Base-by-base conservation (phyloP, 2,797 vertebrate species). In the Myioborus miniatus region DNA sequence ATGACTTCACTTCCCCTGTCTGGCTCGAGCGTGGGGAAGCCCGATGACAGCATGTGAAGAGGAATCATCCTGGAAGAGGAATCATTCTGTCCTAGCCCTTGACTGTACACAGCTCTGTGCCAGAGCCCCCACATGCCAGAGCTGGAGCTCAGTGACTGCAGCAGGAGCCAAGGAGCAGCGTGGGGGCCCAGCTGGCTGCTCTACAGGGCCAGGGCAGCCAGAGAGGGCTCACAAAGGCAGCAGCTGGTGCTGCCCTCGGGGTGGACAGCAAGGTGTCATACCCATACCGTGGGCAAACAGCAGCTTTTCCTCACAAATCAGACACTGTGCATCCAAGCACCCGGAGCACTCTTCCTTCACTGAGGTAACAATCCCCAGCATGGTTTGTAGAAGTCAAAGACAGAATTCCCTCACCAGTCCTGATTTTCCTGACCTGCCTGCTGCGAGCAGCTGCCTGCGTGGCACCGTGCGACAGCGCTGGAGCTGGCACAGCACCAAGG, bases 1-100 rank as follows among this genome's bases (percentile, higher is more conserved):
- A 85, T 95, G 96, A 95, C 89, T 91, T 88, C 96, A 96, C 76
- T 84, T 94, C 91, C 96, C 82, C 83, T 0, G 37, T 89, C 96
- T 96, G 91, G 92, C 83, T 65, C 20, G 16, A 37, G 77, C 13
- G 0, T 8, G 34, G 96, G 89, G 91, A 89, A 96, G 74, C 88
- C 95, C 55, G 6, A 80, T 93, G 86, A 93, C 92, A 75, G 71
- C 87, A 49, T 14, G 16, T 21, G n/a, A 15, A 62, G 68, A 85
- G 17, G 80, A 83, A 58, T 89, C 78, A 76, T 63, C 37, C 70
- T 9, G 44, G 29, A 24, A 64, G 63, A 84, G 17, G 43, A 64
- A 65, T 90, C 59, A 78, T 65, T 32, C 59, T 52, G 1, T 62
- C 83, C 18, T 6, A 74, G 93, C 46, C 19, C 64, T 72, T 7